Evolutionary conservation across 2,113 vertebrate species (phyloP).

Genomic region (Vanacampus margaritifer): DNA sequence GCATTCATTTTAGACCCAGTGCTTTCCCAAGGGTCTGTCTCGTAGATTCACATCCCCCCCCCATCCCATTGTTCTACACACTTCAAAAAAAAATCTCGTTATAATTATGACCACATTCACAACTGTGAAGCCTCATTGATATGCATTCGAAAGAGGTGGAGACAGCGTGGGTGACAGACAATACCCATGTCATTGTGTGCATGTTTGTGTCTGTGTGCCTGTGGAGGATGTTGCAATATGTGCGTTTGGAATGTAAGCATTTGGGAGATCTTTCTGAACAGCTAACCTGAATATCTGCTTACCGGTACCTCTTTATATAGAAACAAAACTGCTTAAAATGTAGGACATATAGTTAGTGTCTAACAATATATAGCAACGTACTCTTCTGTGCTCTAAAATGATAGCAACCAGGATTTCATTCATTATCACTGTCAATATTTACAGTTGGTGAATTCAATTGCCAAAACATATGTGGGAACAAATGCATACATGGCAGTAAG

Average conservation of each 20-base stretch:
- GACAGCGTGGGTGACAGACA: slow-evolving; percentile 80
- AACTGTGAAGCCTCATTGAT: slow-evolving; percentile 83
- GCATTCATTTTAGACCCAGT: slow-evolving; percentile 50
- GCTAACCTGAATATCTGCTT: slow-evolving; percentile 29
- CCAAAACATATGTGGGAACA: slow-evolving; percentile 98
- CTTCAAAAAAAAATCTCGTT: slow-evolving; percentile 74
- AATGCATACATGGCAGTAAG: slow-evolving; percentile 99
- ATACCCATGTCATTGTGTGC: slow-evolving; percentile 78
- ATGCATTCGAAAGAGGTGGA: slow-evolving; percentile 81
- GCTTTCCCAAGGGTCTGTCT: slow-evolving; percentile 51
- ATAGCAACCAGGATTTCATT: slow-evolving; percentile 51
- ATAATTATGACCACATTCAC: slow-evolving; percentile 92
- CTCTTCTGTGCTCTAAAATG: slow-evolving; percentile 17
- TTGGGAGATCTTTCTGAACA: slow-evolving; percentile 49
- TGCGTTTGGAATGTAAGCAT: slow-evolving; percentile 54
- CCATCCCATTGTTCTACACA: slow-evolving; percentile 56
- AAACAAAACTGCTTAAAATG: slow-evolving; percentile 62
- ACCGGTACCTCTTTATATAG: neutral
- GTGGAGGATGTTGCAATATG: slow-evolving; percentile 45
- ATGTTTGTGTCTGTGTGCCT: slow-evolving; percentile 59
- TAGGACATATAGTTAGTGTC: slow-evolving; percentile 75
- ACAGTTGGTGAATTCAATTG: slow-evolving; percentile 99
- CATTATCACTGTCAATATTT: slow-evolving; percentile 74
- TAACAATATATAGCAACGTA: slow-evolving; percentile 62
- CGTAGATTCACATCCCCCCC: slow-evolving; percentile 46